These are phyloP conservation scores for Protonemura montana DNA, from an alignment of 2,888 invertebrate genomes.

Conservation along the genomic window DNA sequence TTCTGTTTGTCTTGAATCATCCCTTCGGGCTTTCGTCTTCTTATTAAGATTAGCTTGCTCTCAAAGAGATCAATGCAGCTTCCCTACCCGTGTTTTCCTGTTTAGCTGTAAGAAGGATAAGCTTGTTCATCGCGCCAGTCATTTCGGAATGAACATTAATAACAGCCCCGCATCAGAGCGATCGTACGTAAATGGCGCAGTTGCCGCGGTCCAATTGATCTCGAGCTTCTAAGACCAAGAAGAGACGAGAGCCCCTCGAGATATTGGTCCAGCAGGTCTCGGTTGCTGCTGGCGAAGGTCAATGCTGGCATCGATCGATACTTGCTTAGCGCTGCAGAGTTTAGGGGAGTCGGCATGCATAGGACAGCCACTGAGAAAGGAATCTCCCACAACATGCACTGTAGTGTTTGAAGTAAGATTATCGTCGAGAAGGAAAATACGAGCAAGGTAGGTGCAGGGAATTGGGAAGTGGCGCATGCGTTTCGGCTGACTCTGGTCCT, in stretches of 20 bases:
- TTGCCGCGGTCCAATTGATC: not conserved
- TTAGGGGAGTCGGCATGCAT: not conserved
- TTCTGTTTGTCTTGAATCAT: constrained; percentile 4
- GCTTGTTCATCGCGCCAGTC: not conserved
- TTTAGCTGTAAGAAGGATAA: not conserved
- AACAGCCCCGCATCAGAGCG: not conserved
- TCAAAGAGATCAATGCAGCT: not conserved
- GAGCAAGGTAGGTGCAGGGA: not conserved
- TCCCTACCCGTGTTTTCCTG: not conserved
- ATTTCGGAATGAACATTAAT: not conserved
- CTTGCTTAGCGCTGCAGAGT: not conserved
- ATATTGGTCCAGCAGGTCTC: not conserved
- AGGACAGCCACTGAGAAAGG: not conserved
- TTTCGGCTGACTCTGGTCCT: not conserved
- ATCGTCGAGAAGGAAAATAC: constrained; percentile 1
- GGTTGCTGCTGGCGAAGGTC: not conserved
- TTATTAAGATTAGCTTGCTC: not conserved
- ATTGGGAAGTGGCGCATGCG: constrained; percentile 8
- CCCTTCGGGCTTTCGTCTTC: not conserved
- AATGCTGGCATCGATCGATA: not conserved
- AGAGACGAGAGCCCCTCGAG: not conserved
- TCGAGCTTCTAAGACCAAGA: not conserved
- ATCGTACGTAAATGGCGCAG: not conserved
- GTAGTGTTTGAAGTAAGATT: not conserved
- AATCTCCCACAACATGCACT: not conserved